A percentile compares a stretch with the other conserved stretches of the same genome.
Evolutionary conservation across 1,140 invertebrate genomes (phyloP).

Genomic region (Anthonomus grandis): DNA sequence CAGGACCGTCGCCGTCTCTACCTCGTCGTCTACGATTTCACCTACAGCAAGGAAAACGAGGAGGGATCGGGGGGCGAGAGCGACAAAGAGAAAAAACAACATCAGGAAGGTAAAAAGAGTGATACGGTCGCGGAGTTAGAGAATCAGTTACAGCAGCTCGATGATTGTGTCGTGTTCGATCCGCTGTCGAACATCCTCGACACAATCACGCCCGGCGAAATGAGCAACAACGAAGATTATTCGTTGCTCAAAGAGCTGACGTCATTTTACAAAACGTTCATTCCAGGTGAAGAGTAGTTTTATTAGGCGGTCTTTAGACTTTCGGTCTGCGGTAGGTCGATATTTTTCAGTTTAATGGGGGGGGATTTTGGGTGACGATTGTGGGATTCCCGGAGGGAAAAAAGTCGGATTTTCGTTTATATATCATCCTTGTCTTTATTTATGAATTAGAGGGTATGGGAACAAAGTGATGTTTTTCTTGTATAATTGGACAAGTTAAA

Average conservation of each 20-base stretch:
- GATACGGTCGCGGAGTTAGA: conserved; percentile 18
- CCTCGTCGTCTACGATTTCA: conserved; percentile 58
- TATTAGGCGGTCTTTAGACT: too few species aligned
- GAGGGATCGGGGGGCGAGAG: conserved; percentile 15
- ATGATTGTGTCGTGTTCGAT: neutral
- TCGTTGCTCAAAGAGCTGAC: conserved; percentile 35
- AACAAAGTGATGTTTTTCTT: too few species aligned
- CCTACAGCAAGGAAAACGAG: conserved; percentile 48
- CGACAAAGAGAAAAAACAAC: too few species aligned
- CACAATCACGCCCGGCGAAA: conserved; percentile 2
- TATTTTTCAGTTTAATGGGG: too few species aligned
- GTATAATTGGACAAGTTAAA: too few species aligned
- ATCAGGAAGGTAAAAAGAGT: conserved; percentile 19
- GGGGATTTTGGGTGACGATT: too few species aligned
- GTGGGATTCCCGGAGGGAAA: too few species aligned
- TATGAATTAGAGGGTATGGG: too few species aligned
- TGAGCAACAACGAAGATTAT: conserved; percentile 18
- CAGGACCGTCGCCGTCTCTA: conserved; percentile 46
- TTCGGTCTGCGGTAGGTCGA: too few species aligned
- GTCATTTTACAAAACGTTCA: conserved; percentile 43
- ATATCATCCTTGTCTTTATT: too few species aligned
- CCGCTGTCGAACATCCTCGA: conserved; percentile 13
- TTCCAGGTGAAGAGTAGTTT: conserved; percentile 42
- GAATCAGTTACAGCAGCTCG: neutral
- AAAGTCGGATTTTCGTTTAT: too few species aligned